Evolutionary conservation across 2,113 vertebrate genomes (phyloP), one percentile per base, ranked within the genome.

Genomic region (Trinectes maculatus): DNA sequence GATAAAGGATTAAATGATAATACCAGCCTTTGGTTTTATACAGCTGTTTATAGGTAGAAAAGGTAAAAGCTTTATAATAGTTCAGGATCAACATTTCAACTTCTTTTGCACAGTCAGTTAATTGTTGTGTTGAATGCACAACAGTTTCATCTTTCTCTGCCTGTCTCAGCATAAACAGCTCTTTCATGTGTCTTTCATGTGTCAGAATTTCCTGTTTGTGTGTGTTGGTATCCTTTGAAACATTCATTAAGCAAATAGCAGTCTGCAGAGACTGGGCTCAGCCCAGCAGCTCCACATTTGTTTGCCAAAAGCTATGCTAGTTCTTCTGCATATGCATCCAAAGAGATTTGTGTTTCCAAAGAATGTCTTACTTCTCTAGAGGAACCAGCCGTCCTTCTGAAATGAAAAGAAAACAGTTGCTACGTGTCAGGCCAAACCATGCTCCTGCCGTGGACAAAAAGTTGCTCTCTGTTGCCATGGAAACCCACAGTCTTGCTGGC

Each of bases 401-500:
- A 46, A 25, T 29, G 60, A 49, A 63, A 64, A 26, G 4, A 74
- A 78, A 82, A 62, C 71, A 64, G 71, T 77, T 44, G 26, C 54
- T 53, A 5, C 40, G 39, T 44, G 54, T 71, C 55, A 43, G 58
- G 39, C 37, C 25, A 54, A 79, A 59, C n/a, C 16, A 34, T 52
- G 18, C 29, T 57, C 61, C 63, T 63, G 28, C 59, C 19, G 12
- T 52, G 40, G 71, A 85, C 61, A 81, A 70, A 84, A 77, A 68
- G 51, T 77, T 76, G 56, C 18, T 39, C 60, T 70, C 58, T 40
- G 89, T 89, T 86, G 58, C 85, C 78, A 85, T 87, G 80, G 89
- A 80, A 89, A 89, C 88, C 25, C 44, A 18, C 49, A 40, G 44
- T 79, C 77, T 80, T 28, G 54, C 70, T 79, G 79, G 77, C 71